Conservation (phyloP, 2,797 vertebrate genomes). For the Varecia variegata region DNA sequence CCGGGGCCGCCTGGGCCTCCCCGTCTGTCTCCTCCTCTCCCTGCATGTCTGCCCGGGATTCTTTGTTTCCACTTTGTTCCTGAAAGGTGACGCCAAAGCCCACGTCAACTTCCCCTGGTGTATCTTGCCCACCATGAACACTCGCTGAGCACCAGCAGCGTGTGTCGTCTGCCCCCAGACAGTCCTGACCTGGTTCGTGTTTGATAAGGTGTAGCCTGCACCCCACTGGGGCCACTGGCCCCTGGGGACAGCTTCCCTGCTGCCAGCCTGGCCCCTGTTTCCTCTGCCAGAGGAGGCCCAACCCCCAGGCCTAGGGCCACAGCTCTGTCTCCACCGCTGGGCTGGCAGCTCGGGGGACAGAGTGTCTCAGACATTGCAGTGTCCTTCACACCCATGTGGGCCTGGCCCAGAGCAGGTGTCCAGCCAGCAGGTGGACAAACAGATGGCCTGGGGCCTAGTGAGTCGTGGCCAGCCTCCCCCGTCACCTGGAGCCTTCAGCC, state of each 20-base stretch:
- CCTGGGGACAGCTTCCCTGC: not conserved
- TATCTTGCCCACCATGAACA: not conserved
- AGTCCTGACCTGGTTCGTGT: not conserved
- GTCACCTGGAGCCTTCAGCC: not conserved
- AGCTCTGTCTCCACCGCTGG: not conserved
- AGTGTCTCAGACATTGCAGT: accelerated
- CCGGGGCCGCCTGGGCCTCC: not conserved
- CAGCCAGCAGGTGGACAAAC: not conserved
- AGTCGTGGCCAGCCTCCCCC: not conserved
- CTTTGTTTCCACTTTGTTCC: not conserved
- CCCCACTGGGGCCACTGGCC: not conserved
- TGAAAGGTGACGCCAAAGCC: not conserved
- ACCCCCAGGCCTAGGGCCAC: not conserved
- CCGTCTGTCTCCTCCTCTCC: not conserved
- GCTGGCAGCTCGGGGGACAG: not conserved
- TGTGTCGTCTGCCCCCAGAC: too few relatives aligned
- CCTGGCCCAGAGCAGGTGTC: not conserved
- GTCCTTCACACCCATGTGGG: not conserved
- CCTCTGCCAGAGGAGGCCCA: not conserved
- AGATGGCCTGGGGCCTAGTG: not conserved
- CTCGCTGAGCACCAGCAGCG: too few relatives aligned
- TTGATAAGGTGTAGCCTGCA: not conserved
- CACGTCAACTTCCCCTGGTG: accelerated
- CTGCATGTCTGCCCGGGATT: accelerated
- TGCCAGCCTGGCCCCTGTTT: not conserved